A percentile compares a stretch with the other conserved stretches of the same genome.
Conservation (phyloP, 2,888 invertebrate species). For the Geophilus truncorum region DNA sequence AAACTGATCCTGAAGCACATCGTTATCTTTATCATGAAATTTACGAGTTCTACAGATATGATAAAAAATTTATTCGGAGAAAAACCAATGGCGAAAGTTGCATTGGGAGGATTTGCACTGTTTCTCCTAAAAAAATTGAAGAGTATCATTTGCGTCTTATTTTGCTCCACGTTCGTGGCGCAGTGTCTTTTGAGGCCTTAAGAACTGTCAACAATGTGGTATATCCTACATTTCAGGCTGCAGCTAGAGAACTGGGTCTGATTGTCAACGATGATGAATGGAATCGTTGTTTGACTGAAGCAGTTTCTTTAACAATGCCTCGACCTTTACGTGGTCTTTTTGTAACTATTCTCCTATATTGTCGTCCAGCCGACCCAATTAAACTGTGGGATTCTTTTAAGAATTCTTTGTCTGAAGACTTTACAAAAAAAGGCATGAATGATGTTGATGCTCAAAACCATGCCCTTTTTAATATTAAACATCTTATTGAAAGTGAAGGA, state of each 20-base stretch:
- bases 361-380: neutral
- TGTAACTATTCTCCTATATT: neutral
- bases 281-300: neutral
- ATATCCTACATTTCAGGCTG: conserved; percentile 34
- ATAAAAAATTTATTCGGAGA: no score
- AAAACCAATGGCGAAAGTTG: conserved; percentile 38
- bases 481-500: no score
- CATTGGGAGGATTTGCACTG: conserved; percentile 42
- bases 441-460: no score
- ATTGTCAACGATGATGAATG: conserved; percentile 36
- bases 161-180: conserved; percentile 41
- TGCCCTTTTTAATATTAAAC: no score
- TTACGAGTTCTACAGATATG: conserved; percentile 38
- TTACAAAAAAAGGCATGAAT: neutral
- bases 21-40: conserved; percentile 39
- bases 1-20: conserved; percentile 35
- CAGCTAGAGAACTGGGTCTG: conserved; percentile 30
- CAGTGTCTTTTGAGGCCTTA: conserved; percentile 43
- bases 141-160: conserved; percentile 42
- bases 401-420: neutral
- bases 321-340: neutral
- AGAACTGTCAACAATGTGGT: conserved; percentile 38
- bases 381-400: conserved; percentile 35
- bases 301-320: neutral
- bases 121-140: conserved; percentile 42